Percentiles rank a stretch among this genome's conserved stretches.
Evolutionary conservation across 2,888 invertebrate genomes (phyloP).

Genomic region (Xylota sylvarum): DNA sequence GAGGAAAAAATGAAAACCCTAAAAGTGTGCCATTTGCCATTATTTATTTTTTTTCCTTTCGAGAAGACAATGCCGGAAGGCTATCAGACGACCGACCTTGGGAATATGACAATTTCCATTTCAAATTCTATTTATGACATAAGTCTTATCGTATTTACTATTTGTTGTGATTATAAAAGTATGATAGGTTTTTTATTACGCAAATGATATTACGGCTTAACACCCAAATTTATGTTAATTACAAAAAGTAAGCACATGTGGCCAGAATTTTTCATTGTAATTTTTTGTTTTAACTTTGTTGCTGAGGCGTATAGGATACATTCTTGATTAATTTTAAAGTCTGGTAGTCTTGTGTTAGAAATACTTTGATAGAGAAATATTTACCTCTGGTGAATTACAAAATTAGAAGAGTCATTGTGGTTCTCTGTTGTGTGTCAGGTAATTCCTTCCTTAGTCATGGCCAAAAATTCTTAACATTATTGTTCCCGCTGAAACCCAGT

Average conservation of each 20-base stretch:
- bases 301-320: neutral
- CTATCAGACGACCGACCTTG: conserved; percentile 9
- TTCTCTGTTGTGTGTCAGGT: neutral
- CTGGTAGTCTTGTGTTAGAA: neutral
- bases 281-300: neutral
- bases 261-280: neutral
- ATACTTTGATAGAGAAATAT: too few relatives aligned
- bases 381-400: too few relatives aligned
- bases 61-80: conserved; percentile 3
- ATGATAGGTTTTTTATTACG: conserved; percentile 11
- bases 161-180: conserved; percentile 18
- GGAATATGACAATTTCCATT: conserved; percentile 4
- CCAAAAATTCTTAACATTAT: neutral
- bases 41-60: neutral
- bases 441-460: neutral
- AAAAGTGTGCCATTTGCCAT: conserved; percentile 15
- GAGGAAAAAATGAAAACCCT: neutral
- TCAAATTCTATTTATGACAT: neutral
- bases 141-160: neutral
- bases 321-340: neutral
- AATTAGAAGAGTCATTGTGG: neutral
- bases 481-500: neutral
- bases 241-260: neutral
- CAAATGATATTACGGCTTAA: neutral
- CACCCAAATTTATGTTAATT: conserved; percentile 6